phyloP scores from a whole-genome alignment of 2,888 invertebrate genomes.

The Athalia rosae region DNA sequence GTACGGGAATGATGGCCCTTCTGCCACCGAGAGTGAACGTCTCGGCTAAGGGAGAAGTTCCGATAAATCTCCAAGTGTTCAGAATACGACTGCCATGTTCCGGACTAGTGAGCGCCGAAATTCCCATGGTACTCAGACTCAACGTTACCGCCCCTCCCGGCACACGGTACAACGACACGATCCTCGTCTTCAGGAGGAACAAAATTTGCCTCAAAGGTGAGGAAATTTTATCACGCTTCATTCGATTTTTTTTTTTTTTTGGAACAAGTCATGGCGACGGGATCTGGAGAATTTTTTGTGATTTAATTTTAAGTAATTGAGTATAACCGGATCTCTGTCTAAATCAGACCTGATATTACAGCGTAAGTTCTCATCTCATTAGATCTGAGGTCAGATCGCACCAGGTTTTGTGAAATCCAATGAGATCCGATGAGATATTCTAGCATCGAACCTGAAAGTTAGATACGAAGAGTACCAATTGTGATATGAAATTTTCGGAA shows the following conservation, averaged over 20 bases:
- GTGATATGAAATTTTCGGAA: not conserved
- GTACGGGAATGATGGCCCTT: constrained; percentile 77
- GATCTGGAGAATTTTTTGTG: not conserved
- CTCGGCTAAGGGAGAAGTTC: constrained; percentile 86
- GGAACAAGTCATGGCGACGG: not conserved
- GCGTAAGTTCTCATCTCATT: too few species aligned
- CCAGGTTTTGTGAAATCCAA: too few species aligned
- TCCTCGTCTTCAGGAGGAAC: constrained; percentile 86
- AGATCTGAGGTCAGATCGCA: too few species aligned
- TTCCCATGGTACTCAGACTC: constrained; percentile 87
- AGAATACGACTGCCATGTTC: constrained; percentile 89
- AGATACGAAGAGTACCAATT: not conserved
- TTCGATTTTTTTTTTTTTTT: not conserved
- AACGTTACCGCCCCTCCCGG: constrained; percentile 85
- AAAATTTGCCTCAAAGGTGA: constrained; percentile 90
- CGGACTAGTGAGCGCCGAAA: constrained; percentile 86
- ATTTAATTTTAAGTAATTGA: too few species aligned
- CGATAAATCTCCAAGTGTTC: constrained; percentile 84
- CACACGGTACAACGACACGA: constrained; percentile 81
- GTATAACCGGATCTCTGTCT: too few species aligned
- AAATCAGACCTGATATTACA: too few species aligned
- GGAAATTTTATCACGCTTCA: not conserved
- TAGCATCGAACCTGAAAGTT: too few species aligned
- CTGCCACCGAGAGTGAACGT: constrained; percentile 89
- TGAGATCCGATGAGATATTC: too few species aligned